These are phyloP conservation scores for Syngnathus rostellatus DNA, from an alignment of 2,797 vertebrate genomes.

Conservation along the genomic window DNA sequence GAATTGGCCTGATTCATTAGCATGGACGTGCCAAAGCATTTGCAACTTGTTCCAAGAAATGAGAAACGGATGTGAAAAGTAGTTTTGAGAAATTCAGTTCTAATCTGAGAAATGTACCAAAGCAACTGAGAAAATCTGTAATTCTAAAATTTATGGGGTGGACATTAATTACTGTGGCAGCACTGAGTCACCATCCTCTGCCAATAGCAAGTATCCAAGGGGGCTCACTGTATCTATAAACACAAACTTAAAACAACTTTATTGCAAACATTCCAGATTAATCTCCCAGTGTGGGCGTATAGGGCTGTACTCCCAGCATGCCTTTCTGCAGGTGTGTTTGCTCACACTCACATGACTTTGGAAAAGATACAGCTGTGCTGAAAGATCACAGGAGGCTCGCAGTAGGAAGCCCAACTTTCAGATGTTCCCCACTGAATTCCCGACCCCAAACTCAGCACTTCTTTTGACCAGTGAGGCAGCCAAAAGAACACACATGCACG, in stretches of 20 bases:
- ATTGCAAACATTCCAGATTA: slow-evolving; percentile 24
- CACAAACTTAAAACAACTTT: slow-evolving; percentile 13
- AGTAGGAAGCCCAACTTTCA: slow-evolving; percentile 39
- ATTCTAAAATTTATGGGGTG: no score
- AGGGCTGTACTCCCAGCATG: slow-evolving; percentile 49
- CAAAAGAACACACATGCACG: slow-evolving; percentile 8
- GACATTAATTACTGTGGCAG: neutral
- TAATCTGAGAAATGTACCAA: no score
- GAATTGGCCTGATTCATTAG: no score
- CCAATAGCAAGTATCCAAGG: no score
- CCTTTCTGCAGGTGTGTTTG: slow-evolving; percentile 65
- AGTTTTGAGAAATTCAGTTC: no score
- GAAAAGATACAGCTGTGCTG: slow-evolving; percentile 60
- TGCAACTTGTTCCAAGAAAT: no score
- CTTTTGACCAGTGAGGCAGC: slow-evolving; percentile 29
- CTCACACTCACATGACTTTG: slow-evolving; percentile 44
- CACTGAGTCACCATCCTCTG: no score
- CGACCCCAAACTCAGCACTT: slow-evolving; percentile 20
- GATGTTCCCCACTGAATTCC: slow-evolving; percentile 56
- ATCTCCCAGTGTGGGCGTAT: slow-evolving; percentile 35
- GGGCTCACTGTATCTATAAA: neutral
- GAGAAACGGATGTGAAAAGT: no score
- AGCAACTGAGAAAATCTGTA: no score
- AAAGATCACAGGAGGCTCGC: slow-evolving; percentile 51
- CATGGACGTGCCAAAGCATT: no score